These are phyloP conservation scores for Diloba caeruleocephala DNA, from an alignment of 2,888 invertebrate species.

Conservation along the genomic window DNA sequence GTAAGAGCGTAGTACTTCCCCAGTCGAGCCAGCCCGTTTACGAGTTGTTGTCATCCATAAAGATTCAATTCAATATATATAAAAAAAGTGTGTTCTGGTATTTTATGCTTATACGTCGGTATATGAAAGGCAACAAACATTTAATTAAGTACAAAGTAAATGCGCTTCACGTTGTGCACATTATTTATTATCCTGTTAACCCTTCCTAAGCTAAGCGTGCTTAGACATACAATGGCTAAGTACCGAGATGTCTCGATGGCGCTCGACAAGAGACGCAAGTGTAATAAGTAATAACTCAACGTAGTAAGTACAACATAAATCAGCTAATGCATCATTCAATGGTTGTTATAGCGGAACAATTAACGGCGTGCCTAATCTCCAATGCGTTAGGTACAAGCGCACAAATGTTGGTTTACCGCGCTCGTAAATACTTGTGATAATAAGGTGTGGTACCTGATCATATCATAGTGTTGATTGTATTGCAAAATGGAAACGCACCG, in stretches of 20 bases:
- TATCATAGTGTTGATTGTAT: slow-evolving; percentile 74
- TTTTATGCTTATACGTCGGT: no score
- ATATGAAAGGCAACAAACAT: no score
- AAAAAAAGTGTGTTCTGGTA: no score
- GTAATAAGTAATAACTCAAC: slow-evolving; percentile 36
- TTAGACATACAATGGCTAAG: slow-evolving; percentile 28
- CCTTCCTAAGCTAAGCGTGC: slow-evolving; percentile 14
- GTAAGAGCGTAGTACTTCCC: no score
- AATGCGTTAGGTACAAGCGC: slow-evolving; percentile 70
- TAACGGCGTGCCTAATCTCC: slow-evolving; percentile 74
- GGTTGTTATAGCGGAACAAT: slow-evolving; percentile 63
- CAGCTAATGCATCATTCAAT: slow-evolving; percentile 57
- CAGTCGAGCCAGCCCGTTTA: no score
- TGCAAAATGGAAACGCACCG: slow-evolving; percentile 82
- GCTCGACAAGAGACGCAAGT: slow-evolving; percentile 28
- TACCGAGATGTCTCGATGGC: slow-evolving; percentile 42
- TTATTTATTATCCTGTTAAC: no score
- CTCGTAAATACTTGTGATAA: slow-evolving; percentile 83
- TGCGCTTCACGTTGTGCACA: no score
- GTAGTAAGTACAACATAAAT: slow-evolving; percentile 54
- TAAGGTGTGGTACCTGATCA: slow-evolving; percentile 69
- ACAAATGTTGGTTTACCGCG: slow-evolving; percentile 82
- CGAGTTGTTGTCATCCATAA: no score
- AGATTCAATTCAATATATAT: no score
- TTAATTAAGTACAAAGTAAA: no score